Evolutionary conservation across 2,888 invertebrate genomes (phyloP).

Genomic region (Criorhina ranunculi): DNA sequence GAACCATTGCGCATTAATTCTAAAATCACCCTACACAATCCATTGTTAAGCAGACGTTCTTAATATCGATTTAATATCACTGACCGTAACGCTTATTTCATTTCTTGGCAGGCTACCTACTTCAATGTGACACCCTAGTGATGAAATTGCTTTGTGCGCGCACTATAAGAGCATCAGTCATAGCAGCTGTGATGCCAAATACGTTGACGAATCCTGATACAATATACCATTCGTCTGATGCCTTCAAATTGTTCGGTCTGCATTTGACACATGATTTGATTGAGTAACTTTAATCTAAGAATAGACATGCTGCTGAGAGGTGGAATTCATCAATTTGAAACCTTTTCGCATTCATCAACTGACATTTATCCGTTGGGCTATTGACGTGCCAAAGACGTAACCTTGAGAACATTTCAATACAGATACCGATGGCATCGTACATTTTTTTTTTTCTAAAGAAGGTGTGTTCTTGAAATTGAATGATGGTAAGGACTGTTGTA

Average conservation of each 20-base stretch:
- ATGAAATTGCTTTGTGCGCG: conserved; percentile 16
- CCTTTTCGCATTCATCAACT: conserved; percentile 43
- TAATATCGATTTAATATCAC: conserved; percentile 46
- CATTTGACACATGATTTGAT: conserved; percentile 69
- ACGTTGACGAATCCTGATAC: conserved; percentile 12
- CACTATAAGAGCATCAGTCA: conserved; percentile 45
- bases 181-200: conserved; percentile 52
- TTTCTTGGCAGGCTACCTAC: conserved; percentile 15
- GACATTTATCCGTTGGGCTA: conserved; percentile 46
- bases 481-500: neutral
- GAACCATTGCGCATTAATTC: neutral
- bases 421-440: neutral
- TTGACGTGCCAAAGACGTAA: conserved; percentile 28
- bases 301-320: conserved; percentile 51
- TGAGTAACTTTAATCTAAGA: conserved; percentile 61
- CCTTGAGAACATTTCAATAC: conserved; percentile 18
- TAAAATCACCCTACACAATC: neutral
- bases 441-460: neutral
- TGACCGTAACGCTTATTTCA: conserved; percentile 29
- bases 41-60: neutral
- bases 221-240: neutral
- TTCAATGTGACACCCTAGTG: conserved; percentile 36
- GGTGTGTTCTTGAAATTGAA: neutral
- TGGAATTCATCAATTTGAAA: conserved; percentile 65
- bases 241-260: conserved; percentile 32